Percentiles rank a stretch among this genome's conserved stretches.
These are phyloP conservation scores for Halictus rubicundus DNA, from an alignment of 1,140 invertebrate genomes.

Conservation along the genomic window DNA sequence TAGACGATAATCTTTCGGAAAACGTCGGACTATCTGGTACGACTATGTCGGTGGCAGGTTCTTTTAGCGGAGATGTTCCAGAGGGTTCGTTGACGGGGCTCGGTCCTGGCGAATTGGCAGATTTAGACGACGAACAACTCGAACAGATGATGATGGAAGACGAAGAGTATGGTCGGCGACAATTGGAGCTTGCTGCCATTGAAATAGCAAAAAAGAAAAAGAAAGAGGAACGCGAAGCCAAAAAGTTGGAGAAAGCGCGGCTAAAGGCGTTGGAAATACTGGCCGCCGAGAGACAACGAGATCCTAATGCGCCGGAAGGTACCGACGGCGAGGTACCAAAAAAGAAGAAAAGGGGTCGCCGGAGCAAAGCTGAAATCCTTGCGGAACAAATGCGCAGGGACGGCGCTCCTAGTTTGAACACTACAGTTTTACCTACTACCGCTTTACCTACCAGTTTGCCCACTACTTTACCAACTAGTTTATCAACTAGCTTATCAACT, in stretches of 20 bases:
- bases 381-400: conserved; percentile 79
- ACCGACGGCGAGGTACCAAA: conserved; percentile 76
- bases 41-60: conserved; percentile 64
- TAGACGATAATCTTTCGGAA: conserved; percentile 66
- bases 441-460: conserved; percentile 23
- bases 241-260: conserved; percentile 83
- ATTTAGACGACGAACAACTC: conserved; percentile 83
- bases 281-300: conserved; percentile 73
- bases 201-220: conserved; percentile 83
- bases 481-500: conserved; percentile 33
- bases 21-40: conserved; percentile 53
- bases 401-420: conserved; percentile 54
- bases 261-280: conserved; percentile 80
- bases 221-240: conserved; percentile 82
- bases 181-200: conserved; percentile 80
- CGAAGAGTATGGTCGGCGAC: conserved; percentile 83
- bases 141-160: conserved; percentile 84
- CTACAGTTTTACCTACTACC: conserved; percentile 27
- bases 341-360: conserved; percentile 77
- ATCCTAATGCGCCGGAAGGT: conserved; percentile 69
- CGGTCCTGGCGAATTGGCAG: conserved; percentile 78
- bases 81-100: conserved; percentile 73
- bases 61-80: conserved; percentile 63
- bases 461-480: neutral
- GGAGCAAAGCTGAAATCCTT: conserved; percentile 79